Base-by-base conservation (phyloP, 2,888 invertebrate species). In the Notodonta dromedarius region DNA sequence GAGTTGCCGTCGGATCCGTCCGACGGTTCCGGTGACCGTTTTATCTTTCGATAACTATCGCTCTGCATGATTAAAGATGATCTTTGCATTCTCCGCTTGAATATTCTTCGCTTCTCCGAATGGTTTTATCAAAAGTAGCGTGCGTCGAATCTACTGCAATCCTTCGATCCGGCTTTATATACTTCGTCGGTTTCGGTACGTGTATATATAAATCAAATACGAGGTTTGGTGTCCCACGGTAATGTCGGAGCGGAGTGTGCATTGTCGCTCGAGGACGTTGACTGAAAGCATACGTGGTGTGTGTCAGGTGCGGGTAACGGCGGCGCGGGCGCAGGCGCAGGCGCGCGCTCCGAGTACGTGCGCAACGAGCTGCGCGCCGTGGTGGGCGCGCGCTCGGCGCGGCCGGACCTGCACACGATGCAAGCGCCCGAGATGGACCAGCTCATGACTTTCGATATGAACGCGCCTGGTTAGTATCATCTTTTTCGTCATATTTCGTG, bases 291-390 rank as follows among this genome's bases (percentile, higher is more conserved):
- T 24, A 16, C 56, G 12, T 58, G 57, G 60, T 59, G 61, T 62
- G 65, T 69, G 67, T 55, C 77, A 78, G 84, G 84, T 71, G 76
- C 82, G 44, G 84, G 87, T 48, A 82, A 79, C 64, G 83, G 76
- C 35, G 77, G 73, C 11, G 58, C 69, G 14, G 76, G 72, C 35
- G 68, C 9, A 67, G 72, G 9, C 3, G 70, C 67, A 65, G 55
- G 74, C 94, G 80, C 95, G 94, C 81, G 95, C 65, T 97, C 98
- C 58, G 98, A 98, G 92, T 98, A 96, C 91, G 98, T 98, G 75
- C 96, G 98, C 82, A 98, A 98, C 92, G 98, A 98, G 91, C 93
- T 98, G 80, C 95, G 98, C 76, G 97, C 98, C 57, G 96, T 97
- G 69, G 98, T 98, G 64, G 98, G 97, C 73, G 97, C 97, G 60